phyloP scores from a whole-genome alignment of 2,888 invertebrate species.

The Strigamia crassipes region DNA sequence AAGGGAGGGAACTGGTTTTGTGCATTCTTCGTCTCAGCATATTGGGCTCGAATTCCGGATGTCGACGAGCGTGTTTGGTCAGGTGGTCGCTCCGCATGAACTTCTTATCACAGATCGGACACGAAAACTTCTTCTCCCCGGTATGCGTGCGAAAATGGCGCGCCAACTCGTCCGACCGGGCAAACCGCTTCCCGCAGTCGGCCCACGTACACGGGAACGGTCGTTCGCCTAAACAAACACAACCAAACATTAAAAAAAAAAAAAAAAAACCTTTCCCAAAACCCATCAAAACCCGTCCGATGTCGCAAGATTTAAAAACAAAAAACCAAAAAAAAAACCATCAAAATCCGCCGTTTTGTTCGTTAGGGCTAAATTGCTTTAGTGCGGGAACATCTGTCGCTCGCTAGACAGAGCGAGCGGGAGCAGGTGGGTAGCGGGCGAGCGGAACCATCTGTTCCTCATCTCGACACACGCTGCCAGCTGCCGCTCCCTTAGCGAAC shows the following conservation, averaged over 20 bases:
- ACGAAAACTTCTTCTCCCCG: constrained; percentile 69
- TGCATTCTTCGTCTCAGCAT: constrained; percentile 63
- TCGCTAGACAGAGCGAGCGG: background rate
- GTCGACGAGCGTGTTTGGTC: constrained; percentile 68
- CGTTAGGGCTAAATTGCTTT: background rate
- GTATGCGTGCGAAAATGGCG: constrained; percentile 69
- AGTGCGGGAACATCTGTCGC: background rate
- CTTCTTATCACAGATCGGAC: constrained; percentile 68
- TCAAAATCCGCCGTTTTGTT: no score
- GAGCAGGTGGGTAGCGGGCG: constrained; percentile 6
- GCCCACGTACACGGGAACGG: constrained; percentile 69
- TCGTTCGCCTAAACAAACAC: constrained; percentile 64
- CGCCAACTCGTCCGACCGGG: constrained; percentile 69
- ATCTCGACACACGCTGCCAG: constrained; percentile 23
- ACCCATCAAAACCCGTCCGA: no score
- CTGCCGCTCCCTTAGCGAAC: background rate
- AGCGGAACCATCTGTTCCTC: background rate
- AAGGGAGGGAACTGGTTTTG: constrained; percentile 51
- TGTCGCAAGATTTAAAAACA: no score
- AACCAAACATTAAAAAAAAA: no score
- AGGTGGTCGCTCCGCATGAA: constrained; percentile 71
- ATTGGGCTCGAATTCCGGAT: constrained; percentile 67
- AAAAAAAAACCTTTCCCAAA: no score
- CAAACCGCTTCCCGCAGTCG: constrained; percentile 69
- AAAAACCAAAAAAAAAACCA: no score